Base-by-base conservation (phyloP, 2,113 vertebrate species). In the Neodontobutis hainanensis region DNA sequence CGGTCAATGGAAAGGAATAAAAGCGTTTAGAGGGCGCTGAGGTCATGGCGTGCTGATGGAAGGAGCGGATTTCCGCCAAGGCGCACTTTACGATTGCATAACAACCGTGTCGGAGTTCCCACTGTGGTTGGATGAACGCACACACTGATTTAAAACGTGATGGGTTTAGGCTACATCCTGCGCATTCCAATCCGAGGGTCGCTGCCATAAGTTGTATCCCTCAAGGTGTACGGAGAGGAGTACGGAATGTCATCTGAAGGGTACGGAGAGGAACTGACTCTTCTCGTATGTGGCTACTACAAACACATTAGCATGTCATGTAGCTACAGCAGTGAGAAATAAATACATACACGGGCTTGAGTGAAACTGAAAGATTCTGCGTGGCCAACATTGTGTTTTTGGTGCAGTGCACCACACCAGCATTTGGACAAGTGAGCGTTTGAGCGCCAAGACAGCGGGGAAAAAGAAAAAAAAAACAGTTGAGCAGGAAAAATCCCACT, bases 241-340 rank as follows among this genome's bases (percentile, higher is more conserved):
- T 16, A 43, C 35, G 77, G 90, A 92, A 92, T 90, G 90, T 91
- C 90, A 91, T 88, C 75, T 91, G 90, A 92, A 92, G 91, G 90
- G 89, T 91, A 88, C 68, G 0, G 56, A 67, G 77, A 82, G 61
- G 63, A 72, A 38, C 38, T 34, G 69, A 75, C 75, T 42, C 69
- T 19, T 44, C 59, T 15, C 63, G 12, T 75, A n/a, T n/a, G n/a
- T n/a, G 63, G 19, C 73, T 78, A 58, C 49, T 15, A 45, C 7
- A 67, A 50, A 35, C 71, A 43, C 57, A 47, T 4, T 36, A 71
- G 43, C 32, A 38, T 46, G 70, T 51, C 77, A 73, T 55, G 80
- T 72, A 62, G 49, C 34, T 46, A 61, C 48, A 27, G 65, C 60
- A 15, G 34, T 43, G 59, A 11, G 14, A 55, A 55, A 46, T 5